These are phyloP conservation scores for Hemithea aestivaria DNA, from an alignment of 2,888 invertebrate genomes.

Conservation along the genomic window DNA sequence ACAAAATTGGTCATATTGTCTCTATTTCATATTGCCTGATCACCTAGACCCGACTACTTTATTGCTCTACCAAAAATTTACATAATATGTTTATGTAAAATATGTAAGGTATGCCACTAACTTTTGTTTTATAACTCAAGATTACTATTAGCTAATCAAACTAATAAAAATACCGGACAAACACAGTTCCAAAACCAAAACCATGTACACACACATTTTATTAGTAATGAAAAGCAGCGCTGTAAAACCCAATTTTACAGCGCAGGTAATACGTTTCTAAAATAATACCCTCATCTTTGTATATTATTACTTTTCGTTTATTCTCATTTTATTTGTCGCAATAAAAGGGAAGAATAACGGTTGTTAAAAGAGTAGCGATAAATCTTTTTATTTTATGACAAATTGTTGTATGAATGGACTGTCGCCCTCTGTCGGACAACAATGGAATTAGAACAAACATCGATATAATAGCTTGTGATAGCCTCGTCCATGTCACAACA, in stretches of 20 bases:
- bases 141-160: too few species aligned
- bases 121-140: too few species aligned
- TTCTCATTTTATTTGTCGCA: conserved; percentile 69
- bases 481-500: conserved; percentile 58
- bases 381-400: conserved; percentile 79
- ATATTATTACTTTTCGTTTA: conserved; percentile 66
- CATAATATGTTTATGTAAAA: too few species aligned
- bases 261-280: conserved; percentile 48
- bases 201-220: too few species aligned
- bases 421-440: conserved; percentile 53
- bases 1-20: too few species aligned
- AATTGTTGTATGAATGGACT: conserved; percentile 66
- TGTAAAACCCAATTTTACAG: conserved; percentile 47
- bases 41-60: too few species aligned
- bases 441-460: conserved; percentile 74
- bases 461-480: conserved; percentile 64
- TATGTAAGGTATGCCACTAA: too few species aligned
- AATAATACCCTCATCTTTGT: conserved; percentile 61
- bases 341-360: conserved; percentile 74
- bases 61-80: too few species aligned
- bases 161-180: too few species aligned
- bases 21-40: too few species aligned
- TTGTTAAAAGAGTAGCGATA: conserved; percentile 69
- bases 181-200: too few species aligned
- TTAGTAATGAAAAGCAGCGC: conserved; percentile 41